Evolutionary conservation across 2,888 invertebrate genomes (phyloP).

Genomic region (Amaurobius ferox): DNA sequence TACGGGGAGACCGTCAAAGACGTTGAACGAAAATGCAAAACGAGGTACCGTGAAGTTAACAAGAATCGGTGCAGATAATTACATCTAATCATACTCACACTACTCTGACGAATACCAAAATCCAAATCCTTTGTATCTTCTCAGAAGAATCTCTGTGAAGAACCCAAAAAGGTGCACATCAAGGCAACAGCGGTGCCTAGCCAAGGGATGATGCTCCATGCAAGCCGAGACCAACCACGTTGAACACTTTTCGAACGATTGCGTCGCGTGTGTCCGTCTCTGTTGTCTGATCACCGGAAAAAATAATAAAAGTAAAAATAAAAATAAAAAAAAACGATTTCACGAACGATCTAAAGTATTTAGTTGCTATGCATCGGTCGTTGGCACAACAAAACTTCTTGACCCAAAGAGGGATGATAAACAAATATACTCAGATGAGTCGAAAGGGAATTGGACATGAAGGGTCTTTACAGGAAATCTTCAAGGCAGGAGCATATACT

Average conservation of each 20-base stretch:
- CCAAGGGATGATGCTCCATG: background rate
- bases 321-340: constrained; percentile 6
- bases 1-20: no score
- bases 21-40: no score
- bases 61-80: no score
- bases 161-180: background rate
- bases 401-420: constrained; percentile 41
- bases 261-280: background rate
- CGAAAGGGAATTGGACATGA: no score
- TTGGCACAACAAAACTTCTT: constrained; percentile 57
- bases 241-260: background rate
- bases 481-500: no score
- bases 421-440: constrained; percentile 21
- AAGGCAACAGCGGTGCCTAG: background rate
- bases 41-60: no score
- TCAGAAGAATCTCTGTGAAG: background rate
- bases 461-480: no score
- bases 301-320: no score
- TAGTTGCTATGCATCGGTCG: constrained; percentile 63
- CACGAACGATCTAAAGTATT: background rate
- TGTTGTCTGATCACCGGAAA: background rate
- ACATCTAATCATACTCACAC: no score
- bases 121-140: background rate
- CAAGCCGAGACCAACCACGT: background rate
- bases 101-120: no score